A percentile compares a stretch with the other conserved stretches of the same genome.
Conservation (phyloP, 2,113 vertebrate species). For the Ginglymostoma cirratum region DNA sequence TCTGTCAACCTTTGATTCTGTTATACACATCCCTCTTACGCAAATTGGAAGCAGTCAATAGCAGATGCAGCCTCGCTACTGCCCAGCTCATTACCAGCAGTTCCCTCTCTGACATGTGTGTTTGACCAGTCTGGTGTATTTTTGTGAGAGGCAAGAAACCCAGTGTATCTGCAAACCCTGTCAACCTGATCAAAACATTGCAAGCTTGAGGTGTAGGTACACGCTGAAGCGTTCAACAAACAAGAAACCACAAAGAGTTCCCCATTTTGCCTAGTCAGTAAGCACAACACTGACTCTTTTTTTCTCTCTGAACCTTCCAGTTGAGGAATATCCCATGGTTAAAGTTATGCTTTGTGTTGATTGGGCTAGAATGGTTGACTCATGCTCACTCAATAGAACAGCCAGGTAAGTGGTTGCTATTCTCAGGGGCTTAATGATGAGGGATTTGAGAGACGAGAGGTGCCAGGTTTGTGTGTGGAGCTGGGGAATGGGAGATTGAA, state of each 20-base stretch:
- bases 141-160: not conserved
- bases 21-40: no score
- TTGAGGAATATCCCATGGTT: slow-evolving; percentile 8
- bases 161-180: not conserved
- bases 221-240: not conserved
- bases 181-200: not conserved
- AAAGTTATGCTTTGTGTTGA: not conserved
- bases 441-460: not conserved
- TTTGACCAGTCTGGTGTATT: not conserved
- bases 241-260: slow-evolving; percentile 24
- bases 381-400: not conserved
- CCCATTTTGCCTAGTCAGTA: not conserved
- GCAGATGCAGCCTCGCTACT: not conserved
- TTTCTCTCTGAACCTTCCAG: not conserved
- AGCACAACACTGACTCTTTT: not conserved
- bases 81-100: not conserved
- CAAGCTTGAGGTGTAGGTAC: not conserved
- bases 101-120: not conserved
- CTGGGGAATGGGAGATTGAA: no score
- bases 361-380: not conserved
- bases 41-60: not conserved
- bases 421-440: not conserved
- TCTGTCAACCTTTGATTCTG: no score
- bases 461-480: not conserved
- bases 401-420: not conserved